Base-by-base conservation (phyloP, 2,888 invertebrate species). In the Phaedon cochleariae region DNA sequence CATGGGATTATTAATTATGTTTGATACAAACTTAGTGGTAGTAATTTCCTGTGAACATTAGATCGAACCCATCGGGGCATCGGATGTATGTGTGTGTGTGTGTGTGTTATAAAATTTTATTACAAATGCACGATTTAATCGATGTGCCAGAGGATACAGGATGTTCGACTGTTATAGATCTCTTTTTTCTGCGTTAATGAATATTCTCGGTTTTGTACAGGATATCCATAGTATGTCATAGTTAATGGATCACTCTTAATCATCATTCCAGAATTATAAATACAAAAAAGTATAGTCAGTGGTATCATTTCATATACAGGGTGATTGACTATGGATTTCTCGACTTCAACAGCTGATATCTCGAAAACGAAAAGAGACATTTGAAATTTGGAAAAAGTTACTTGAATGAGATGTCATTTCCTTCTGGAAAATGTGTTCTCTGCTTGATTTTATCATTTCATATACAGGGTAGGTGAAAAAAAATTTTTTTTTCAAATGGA, bases 51-150 rank as follows among this genome's bases (percentile, higher is more conserved):
- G 57, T 57, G 26, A 26, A 45, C 46, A 57, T 46, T 57, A 57
- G 49, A 55, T 48, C 53, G 55, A 22, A 49, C 55, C 55, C 60
- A 64, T 64, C 51, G 49, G n/a, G 15, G 41, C 41, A 60, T 64
- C 64, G 60, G 61, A 61, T 65, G 26, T 26, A 26, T 26, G 26
- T 3, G 41, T 41, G 15, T 41, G 41, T 12, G 41, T 41, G 41
- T 41, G 65, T 55, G 46, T 37, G 55, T 60, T 60, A 61, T 57
- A 62, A 55, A 57, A 57, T 57, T 41, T 61, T 46, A 65, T 61
- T 65, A 53, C 46, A 41, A 55, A 55, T 65, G 34, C 51, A 60
- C 51, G 49, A 65, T 61, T 65, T 60, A 65, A 65, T 60, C 37
- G 41, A 49, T 53, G 29, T 15, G 41, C 41, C 18, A 45, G 31